These are phyloP conservation scores for Triplophysa yarkandensis DNA, from an alignment of 2,797 vertebrate species.

Conservation along the genomic window DNA sequence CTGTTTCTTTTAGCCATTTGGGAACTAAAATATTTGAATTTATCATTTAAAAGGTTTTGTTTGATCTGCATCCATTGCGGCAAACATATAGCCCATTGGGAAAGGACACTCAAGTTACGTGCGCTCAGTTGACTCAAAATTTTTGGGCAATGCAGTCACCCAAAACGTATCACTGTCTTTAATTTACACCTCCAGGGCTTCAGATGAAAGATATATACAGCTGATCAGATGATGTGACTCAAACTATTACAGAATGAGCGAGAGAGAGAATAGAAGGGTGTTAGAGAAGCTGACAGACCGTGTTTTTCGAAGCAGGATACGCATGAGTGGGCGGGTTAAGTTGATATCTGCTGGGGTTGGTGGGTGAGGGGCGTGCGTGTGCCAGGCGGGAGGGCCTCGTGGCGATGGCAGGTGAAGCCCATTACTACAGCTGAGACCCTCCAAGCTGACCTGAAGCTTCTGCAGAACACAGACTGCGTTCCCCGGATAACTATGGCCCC, in stretches of 20 bases:
- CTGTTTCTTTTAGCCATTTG: not conserved
- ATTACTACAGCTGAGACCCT: constrained; percentile 78
- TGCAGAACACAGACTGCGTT: constrained; percentile 62
- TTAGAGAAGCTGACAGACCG: constrained; percentile 75
- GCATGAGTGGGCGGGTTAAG: constrained; percentile 68
- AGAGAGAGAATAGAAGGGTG: constrained; percentile 50
- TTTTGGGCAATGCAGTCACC: constrained; percentile 16
- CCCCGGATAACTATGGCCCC: constrained; percentile 47
- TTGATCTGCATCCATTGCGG: not conserved
- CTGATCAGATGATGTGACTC: constrained; percentile 46
- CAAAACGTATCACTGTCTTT: constrained; percentile 31
- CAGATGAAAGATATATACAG: constrained; percentile 41
- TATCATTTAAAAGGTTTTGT: not conserved
- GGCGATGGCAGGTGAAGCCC: constrained; percentile 78
- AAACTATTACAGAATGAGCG: constrained; percentile 33
- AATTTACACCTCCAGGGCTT: constrained; percentile 51
- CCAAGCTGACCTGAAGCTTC: constrained; percentile 75
- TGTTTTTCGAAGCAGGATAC: constrained; percentile 71
- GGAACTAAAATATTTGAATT: not conserved
- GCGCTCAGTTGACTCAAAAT: not conserved
- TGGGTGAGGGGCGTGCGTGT: constrained; percentile 67
- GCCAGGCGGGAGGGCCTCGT: constrained; percentile 65
- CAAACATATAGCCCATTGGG: constrained; percentile 12
- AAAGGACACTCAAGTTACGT: constrained; percentile 15
- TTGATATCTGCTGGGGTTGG: constrained; percentile 74